phyloP scores from a whole-genome alignment of 2,888 invertebrate species.

The Macrosiphum euphorbiae region DNA sequence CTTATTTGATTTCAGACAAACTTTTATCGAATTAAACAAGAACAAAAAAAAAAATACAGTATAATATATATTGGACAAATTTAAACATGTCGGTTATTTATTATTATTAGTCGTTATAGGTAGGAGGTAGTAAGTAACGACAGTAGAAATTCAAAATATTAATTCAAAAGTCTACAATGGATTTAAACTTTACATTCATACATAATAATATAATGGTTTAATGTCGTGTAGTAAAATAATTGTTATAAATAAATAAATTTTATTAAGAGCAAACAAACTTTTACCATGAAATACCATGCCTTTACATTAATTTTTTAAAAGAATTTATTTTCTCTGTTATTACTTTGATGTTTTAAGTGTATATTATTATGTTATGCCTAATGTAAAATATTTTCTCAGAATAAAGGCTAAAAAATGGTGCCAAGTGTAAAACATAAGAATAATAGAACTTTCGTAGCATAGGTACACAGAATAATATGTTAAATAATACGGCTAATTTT shows the following conservation, averaged over 20 bases:
- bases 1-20: slow-evolving; percentile 30
- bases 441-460: background rate
- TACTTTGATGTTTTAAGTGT: background rate
- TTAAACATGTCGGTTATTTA: background rate
- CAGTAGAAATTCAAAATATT: background rate
- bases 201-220: background rate
- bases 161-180: background rate
- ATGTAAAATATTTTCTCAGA: background rate
- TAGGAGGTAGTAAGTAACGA: background rate
- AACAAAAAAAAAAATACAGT: background rate
- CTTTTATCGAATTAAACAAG: background rate
- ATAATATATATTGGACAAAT: background rate
- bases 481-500: background rate
- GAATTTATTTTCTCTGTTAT: background rate
- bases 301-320: background rate
- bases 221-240: background rate
- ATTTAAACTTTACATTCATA: background rate
- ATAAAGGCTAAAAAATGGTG: background rate
- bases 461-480: background rate
- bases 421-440: background rate
- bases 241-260: background rate
- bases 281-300: background rate
- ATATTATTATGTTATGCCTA: background rate
- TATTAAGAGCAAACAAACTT: background rate
- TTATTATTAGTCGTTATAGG: background rate